Base-by-base conservation (phyloP, 2,113 vertebrate genomes). In the Dipodomys ordii region DNA sequence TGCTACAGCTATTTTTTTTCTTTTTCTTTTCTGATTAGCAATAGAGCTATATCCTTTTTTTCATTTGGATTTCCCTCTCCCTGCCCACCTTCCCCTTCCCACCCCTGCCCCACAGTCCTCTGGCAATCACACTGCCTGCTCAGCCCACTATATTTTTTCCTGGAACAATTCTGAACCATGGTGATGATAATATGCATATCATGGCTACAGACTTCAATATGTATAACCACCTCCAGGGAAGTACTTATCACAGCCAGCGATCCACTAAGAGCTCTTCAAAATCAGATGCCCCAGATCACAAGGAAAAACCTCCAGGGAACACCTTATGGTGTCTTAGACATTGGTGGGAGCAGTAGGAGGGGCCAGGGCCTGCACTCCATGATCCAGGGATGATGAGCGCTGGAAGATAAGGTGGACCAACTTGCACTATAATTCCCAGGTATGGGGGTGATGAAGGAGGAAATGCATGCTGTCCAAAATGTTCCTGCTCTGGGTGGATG, bases 11-110 rank as follows among this genome's bases (percentile, higher is more conserved):
- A 20, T 27, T 53, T 49, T 46, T 65, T 13, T 28, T 7, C 19
- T 53, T 23, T 19, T 13, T 13, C 76, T 92, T 90, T 92, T 79
- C 74, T 64, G 13, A 1, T 69, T 69, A n/a, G 7, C 35, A 88
- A 88, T 19, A 93, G 19, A 91, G n/a, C 13, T 44, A 73, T 79
- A 69, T 53, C 92, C 32, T n/a, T 22, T 35, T 64, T 82, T 49
- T 83, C 65, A 20, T 46, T 83, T 92, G 53, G 53, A 13, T 57
- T 16, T 57, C 53, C 15, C 53, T 18, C 53, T 13, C 49, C 8
- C 49, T 13, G 12, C 49, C 8, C 49, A 53, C 49, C 8, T 13
- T 11, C 49, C 49, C 8, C 2, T 53, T 1, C 53, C n/a, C n/a
- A n/a, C n/a, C 53, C 15, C 53, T 4, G 25, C 11, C 16, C 46